These are phyloP conservation scores for Apodemus agrarius DNA, from an alignment of 2,797 vertebrate genomes.

Conservation along the genomic window DNA sequence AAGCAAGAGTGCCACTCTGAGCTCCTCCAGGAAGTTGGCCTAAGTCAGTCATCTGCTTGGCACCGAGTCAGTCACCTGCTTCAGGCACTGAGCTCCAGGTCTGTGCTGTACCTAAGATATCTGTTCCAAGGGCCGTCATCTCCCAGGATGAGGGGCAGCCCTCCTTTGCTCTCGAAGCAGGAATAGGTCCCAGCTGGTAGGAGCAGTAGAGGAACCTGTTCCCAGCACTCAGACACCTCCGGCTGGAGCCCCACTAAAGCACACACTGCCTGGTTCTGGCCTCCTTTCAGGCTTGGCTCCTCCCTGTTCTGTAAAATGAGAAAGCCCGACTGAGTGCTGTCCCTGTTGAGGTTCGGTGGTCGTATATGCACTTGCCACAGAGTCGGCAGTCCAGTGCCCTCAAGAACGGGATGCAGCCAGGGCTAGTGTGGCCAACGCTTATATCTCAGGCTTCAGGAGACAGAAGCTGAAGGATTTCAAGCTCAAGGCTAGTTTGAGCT, in stretches of 20 bases:
- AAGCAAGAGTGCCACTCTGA: not conserved
- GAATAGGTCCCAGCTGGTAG: too few species aligned
- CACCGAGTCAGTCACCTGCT: not conserved
- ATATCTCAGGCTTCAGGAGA: not conserved
- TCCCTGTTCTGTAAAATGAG: not conserved
- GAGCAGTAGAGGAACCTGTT: not conserved
- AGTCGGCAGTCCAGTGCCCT: not conserved
- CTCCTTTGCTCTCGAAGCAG: not conserved
- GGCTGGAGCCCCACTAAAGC: not conserved
- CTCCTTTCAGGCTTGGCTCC: conserved; percentile 13
- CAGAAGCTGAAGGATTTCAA: not conserved
- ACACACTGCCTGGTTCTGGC: not conserved
- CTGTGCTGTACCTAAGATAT: not conserved
- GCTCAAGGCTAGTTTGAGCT: not conserved
- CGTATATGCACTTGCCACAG: not conserved
- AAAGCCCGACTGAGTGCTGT: not conserved
- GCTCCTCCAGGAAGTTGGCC: not conserved
- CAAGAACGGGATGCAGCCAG: not conserved
- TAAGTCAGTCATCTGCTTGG: too few species aligned
- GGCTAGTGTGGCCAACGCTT: not conserved
- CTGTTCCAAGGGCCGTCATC: not conserved
- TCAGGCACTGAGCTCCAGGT: not conserved
- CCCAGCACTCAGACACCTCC: not conserved
- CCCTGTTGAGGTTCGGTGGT: not conserved
- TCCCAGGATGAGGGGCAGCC: not conserved